These are phyloP conservation scores for Ctenopoma kingsleyae DNA, from an alignment of 2,797 vertebrate genomes.

Conservation along the genomic window DNA sequence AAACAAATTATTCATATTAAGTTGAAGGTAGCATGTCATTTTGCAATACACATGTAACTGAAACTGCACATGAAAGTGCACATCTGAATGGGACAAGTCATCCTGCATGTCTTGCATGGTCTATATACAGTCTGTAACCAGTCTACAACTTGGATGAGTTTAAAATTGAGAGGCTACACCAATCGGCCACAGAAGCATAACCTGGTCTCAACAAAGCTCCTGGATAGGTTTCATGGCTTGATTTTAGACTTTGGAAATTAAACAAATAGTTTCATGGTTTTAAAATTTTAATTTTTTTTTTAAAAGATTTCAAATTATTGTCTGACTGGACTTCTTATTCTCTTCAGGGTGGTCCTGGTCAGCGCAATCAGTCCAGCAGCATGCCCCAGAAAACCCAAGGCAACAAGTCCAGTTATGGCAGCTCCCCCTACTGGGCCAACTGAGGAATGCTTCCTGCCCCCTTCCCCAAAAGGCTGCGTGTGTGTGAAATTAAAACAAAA, in stretches of 20 bases:
- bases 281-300: too few relatives aligned
- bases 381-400: constrained; percentile 97
- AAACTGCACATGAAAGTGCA: too few relatives aligned
- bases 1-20: too few relatives aligned
- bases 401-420: constrained; percentile 93
- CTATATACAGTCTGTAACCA: too few relatives aligned
- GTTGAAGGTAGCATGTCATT: too few relatives aligned
- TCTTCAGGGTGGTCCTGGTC: constrained; percentile 90
- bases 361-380: constrained; percentile 92
- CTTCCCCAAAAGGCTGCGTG: constrained; percentile 66
- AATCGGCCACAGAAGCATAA: too few relatives aligned
- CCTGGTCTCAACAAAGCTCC: background rate
- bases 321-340: constrained; percentile 1
- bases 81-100: too few relatives aligned
- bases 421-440: constrained; percentile 97
- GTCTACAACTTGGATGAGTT: too few relatives aligned
- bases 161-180: too few relatives aligned
- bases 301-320: background rate
- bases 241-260: background rate
- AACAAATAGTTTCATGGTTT: background rate
- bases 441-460: constrained; percentile 75
- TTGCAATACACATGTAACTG: too few relatives aligned
- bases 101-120: too few relatives aligned
- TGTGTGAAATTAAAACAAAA: constrained; percentile 66
- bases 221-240: background rate